Conservation (phyloP, 2,113 vertebrate species). For the Rhineura floridana region DNA sequence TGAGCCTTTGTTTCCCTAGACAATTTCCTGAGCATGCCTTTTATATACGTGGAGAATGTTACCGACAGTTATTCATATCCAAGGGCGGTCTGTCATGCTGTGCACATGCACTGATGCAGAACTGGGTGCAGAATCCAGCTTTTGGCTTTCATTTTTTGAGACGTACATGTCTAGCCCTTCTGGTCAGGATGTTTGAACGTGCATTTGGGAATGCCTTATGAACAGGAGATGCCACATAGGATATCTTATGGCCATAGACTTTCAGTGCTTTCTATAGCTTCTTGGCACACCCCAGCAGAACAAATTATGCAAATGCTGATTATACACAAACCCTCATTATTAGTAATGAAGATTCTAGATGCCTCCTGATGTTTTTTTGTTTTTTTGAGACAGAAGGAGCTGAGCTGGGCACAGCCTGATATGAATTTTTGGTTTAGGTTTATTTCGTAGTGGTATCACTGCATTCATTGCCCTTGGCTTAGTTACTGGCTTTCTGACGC, state of each 20-base stretch:
- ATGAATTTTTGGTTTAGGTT: background rate
- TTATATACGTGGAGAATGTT: slow-evolving; percentile 36
- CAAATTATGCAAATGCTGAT: no score
- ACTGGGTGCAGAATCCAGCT: background rate
- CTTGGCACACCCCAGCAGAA: background rate
- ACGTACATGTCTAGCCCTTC: background rate
- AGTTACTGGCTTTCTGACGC: slow-evolving; percentile 23
- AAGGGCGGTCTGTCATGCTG: background rate
- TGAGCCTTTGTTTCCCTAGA: background rate
- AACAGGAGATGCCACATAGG: background rate
- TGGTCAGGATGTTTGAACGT: background rate
- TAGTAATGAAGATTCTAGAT: background rate
- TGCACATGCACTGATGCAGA: no score
- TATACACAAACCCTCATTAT: background rate
- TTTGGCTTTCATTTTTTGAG: background rate
- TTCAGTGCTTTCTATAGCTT: background rate
- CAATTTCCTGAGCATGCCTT: slow-evolving; percentile 4
- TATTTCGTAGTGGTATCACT: background rate
- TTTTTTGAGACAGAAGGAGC: background rate
- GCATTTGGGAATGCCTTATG: background rate
- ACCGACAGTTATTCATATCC: slow-evolving; percentile 12
- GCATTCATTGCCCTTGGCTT: slow-evolving; percentile 19
- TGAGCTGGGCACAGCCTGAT: background rate
- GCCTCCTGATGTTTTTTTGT: background rate
- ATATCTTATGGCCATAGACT: background rate